phyloP scores from a whole-genome alignment of 35 echinoderm and acorn worm species.

The Apostichopus parvimensis region DNA sequence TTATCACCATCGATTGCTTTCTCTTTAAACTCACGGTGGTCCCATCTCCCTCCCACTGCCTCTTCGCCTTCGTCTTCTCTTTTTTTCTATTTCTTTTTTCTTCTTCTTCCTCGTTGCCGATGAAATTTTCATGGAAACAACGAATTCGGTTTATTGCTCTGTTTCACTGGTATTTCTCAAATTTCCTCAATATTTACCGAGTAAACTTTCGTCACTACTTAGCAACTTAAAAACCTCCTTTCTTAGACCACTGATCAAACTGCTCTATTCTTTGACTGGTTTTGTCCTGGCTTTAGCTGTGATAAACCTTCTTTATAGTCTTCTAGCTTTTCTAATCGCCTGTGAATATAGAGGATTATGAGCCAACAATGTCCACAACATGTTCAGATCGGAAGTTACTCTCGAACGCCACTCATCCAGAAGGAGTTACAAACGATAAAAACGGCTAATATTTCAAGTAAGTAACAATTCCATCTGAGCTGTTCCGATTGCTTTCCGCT shows the following conservation, averaged over 20 bases:
- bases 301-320: conserved; percentile 28
- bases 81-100: background rate
- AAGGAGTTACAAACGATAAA: background rate
- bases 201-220: conserved; percentile 31
- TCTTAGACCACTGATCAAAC: conserved; percentile 10
- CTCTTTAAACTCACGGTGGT: background rate
- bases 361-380: background rate
- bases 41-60: no score
- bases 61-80: background rate
- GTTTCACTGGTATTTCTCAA: conserved; percentile 43
- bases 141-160: background rate
- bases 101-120: background rate
- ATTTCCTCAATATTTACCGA: conserved; percentile 47
- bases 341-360: conserved; percentile 32
- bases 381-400: conserved; percentile 11
- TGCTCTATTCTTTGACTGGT: background rate
- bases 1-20: background rate
- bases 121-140: conserved; percentile 23
- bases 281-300: background rate
- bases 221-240: background rate
- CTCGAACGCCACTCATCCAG: conserved; percentile 24
- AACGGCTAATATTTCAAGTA: conserved; percentile 23
- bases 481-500: background rate
- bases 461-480: background rate
- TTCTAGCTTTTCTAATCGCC: background rate